Evolutionary conservation across 2,797 vertebrate genomes (phyloP), one percentile per base, ranked within the genome.

Genomic region (Hylomyscus alleni): DNA sequence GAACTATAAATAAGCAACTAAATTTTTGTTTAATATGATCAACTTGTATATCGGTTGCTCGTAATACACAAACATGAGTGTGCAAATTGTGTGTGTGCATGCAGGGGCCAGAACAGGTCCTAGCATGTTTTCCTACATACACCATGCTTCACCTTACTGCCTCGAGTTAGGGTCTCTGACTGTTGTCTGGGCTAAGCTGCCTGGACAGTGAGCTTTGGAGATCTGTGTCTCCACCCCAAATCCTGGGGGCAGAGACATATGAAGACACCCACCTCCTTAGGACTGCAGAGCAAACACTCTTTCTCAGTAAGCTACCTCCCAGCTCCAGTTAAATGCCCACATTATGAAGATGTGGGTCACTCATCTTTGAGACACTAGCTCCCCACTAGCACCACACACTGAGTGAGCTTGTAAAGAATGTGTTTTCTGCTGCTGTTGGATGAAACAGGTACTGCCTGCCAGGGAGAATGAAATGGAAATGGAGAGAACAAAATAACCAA

Each of bases 1-100:
- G 40, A 91, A 56, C 69, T 12, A 40, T 72, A 88, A 84, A 90
- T 17, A 73, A 67, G 26, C 83, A 95, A 86, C 47, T 31, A 22
- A 81, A 89, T 50, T 72, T 81, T 89, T 31, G n/a, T 62, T 95
- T 87, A 77, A 54, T 62, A 81, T 4, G 52, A 86, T 76, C 54
- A 86, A 24, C 34, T n/a, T 89, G 78, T 77, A 44, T 15, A 47
- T 19, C 14, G 52, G 62, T 50, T 37, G 47, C 11, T 37, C 54
- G 34, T 54, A 69, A 52, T 54, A n/a, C 14, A 69, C 22, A 17
- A 69, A 72, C 20, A 4, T 26, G 34, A 37, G 34, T 47, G 14
- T 11, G 34, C 13, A 87, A 82, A 24, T 47, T 84, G 40, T 65
- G 2, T 62, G 17, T 47, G 60, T 24, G 83, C 12, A 69, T 0